These are phyloP conservation scores for Gorsachius goisagi DNA, from an alignment of 2,113 vertebrate genomes.

Conservation along the genomic window DNA sequence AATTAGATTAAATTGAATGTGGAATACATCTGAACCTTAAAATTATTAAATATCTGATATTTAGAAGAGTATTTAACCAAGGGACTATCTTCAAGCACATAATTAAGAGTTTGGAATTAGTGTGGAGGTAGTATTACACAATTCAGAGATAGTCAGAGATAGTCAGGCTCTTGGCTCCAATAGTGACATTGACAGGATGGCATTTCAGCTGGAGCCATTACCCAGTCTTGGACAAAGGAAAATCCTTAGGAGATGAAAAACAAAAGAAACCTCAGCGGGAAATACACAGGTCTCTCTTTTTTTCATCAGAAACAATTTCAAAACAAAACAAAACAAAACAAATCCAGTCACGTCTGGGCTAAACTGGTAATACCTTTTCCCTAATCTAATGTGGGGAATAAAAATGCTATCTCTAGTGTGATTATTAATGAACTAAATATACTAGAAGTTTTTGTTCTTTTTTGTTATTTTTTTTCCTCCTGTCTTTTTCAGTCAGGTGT, in stretches of 20 bases:
- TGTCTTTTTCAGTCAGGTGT: background rate
- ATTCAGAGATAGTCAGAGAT: background rate
- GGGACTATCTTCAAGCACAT: background rate
- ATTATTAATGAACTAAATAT: background rate
- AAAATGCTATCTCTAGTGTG: background rate
- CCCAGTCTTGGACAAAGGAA: background rate
- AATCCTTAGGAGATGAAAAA: background rate
- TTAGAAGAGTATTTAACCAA: background rate
- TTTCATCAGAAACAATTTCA: background rate
- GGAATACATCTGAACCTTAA: background rate
- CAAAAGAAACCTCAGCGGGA: background rate
- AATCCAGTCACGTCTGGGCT: accelerated
- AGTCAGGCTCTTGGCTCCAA: background rate
- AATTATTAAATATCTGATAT: background rate
- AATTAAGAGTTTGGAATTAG: background rate
- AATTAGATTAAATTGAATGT: background rate
- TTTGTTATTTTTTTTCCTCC: background rate
- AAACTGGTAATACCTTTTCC: background rate
- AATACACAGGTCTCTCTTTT: background rate
- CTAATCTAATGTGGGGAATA: background rate
- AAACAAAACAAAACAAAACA: background rate
- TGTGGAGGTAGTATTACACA: background rate
- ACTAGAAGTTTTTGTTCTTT: accelerated
- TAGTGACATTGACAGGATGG: background rate
- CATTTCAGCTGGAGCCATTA: background rate